Conservation (phyloP, 2,113 vertebrate genomes). For the Athene cunicularia region DNA sequence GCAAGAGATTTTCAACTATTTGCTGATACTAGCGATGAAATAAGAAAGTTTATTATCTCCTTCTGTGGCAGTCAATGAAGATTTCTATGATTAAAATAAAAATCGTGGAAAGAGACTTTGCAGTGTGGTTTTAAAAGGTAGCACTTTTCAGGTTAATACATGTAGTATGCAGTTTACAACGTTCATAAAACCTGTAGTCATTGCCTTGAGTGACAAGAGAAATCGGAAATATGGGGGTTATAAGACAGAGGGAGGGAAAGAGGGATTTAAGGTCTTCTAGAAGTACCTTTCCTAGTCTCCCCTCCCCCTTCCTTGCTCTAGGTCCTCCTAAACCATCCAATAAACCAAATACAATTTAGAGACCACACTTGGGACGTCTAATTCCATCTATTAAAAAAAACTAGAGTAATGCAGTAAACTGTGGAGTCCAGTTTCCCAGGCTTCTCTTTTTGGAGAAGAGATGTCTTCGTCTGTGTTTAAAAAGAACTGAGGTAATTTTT, state of each 20-base stretch:
- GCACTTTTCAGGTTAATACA: not conserved
- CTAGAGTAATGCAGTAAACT: not conserved
- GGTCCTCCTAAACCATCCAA: not conserved
- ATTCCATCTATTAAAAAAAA: not conserved
- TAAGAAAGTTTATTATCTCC: not conserved
- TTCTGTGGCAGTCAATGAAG: not conserved
- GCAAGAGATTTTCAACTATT: not conserved
- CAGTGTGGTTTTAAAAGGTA: not conserved
- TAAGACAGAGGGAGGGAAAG: not conserved
- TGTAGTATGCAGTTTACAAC: not conserved
- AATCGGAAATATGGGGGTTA: not conserved
- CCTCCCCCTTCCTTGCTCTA: not conserved
- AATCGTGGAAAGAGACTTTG: not conserved
- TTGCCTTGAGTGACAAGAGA: not conserved
- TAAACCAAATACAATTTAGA: not conserved
- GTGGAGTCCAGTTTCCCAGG: not conserved
- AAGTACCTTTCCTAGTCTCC: not conserved
- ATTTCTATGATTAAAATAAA: not conserved
- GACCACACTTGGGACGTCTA: not conserved
- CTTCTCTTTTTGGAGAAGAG: not conserved
- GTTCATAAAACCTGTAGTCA: not conserved
- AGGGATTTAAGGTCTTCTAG: not conserved
- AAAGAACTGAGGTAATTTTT: slow-evolving; percentile 27
- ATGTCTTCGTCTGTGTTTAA: not conserved
- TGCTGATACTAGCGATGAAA: not conserved